Conservation (phyloP, 2,113 vertebrate genomes). For the Deroptyus accipitrinus region DNA sequence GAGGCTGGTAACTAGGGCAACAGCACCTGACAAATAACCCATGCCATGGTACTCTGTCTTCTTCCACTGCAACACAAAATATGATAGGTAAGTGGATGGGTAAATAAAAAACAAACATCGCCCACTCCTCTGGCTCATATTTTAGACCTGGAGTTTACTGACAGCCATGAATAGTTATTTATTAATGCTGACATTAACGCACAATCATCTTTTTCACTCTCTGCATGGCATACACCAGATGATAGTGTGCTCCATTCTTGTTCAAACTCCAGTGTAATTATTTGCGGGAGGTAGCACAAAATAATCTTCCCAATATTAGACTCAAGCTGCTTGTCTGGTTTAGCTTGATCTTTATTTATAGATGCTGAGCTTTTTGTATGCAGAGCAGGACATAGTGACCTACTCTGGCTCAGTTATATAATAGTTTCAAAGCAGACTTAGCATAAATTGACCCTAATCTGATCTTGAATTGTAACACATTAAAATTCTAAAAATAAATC, state of each 20-base stretch:
- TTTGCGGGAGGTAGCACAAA: conserved; percentile 44
- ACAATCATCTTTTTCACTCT: not conserved
- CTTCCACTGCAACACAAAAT: not conserved
- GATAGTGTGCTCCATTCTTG: not conserved
- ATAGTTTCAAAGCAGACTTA: conserved; percentile 65
- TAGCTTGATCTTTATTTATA: conserved; percentile 64
- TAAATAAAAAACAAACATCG: not conserved
- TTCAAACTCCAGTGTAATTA: conserved; percentile 6
- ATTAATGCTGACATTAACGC: not conserved
- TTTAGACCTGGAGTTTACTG: not conserved
- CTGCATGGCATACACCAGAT: not conserved
- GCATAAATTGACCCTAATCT: conserved; percentile 70
- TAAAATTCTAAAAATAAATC: conserved; percentile 59
- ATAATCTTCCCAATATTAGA: conserved; percentile 47
- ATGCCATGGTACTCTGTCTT: not conserved
- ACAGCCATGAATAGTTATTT: not conserved
- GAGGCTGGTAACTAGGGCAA: conserved; percentile 64
- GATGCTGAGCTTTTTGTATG: not conserved
- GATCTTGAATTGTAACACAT: conserved; percentile 54
- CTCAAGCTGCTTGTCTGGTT: conserved; percentile 59
- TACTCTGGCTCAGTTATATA: conserved; percentile 48
- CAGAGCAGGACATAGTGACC: conserved; percentile 51
- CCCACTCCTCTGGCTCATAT: not conserved
- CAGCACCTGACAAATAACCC: conserved; percentile 37
- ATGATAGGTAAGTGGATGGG: not conserved